These are phyloP conservation scores for Macrosoma leucophasiata DNA, from an alignment of 2,888 invertebrate species.

Conservation along the genomic window DNA sequence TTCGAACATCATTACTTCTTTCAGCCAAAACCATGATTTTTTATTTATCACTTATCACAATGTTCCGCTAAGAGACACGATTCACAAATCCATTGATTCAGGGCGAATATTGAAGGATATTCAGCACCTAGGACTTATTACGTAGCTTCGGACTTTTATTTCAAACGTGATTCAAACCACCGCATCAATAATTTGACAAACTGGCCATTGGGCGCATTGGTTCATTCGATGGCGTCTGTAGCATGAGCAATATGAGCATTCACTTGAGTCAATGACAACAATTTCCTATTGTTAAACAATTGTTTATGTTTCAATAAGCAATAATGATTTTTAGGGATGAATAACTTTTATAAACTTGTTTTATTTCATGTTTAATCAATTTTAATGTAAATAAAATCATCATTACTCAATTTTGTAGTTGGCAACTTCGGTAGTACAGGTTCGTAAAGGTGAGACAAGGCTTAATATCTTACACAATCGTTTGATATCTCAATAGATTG, in stretches of 20 bases:
- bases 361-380: not conserved
- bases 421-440: slow-evolving; percentile 30
- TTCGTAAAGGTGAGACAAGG: slow-evolving; percentile 4
- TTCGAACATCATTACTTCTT: slow-evolving; percentile 89
- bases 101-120: slow-evolving; percentile 25
- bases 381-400: slow-evolving; percentile 21
- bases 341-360: not conserved
- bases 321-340: no score
- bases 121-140: slow-evolving; percentile 41
- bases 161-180: slow-evolving; percentile 76
- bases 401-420: slow-evolving; percentile 39
- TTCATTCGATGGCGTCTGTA: slow-evolving; percentile 61
- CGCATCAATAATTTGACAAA: slow-evolving; percentile 75
- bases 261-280: not conserved
- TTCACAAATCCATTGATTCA: slow-evolving; percentile 27
- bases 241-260: slow-evolving; percentile 34
- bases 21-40: slow-evolving; percentile 91
- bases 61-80: slow-evolving; percentile 32
- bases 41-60: slow-evolving; percentile 37
- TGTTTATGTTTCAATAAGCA: no score
- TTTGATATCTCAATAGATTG: no score
- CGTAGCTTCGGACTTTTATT: slow-evolving; percentile 62
- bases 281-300: no score
- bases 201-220: slow-evolving; percentile 40
- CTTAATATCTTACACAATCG: not conserved